phyloP scores from a whole-genome alignment of 2,797 vertebrate genomes.

The Bradypodion pumilum region DNA sequence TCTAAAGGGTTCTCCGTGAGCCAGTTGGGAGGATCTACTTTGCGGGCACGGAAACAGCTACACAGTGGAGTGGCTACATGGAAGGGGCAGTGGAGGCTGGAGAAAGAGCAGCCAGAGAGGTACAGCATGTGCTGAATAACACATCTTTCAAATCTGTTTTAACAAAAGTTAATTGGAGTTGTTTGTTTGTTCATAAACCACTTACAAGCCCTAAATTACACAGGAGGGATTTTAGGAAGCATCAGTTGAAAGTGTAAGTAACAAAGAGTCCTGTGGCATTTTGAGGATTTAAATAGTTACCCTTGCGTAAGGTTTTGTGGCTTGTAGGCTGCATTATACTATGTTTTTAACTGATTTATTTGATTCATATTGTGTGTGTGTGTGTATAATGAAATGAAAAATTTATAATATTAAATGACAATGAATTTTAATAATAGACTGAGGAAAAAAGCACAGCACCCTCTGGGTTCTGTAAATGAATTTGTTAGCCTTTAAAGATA shows the following conservation, averaged over 20 bases:
- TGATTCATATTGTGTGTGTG: too few relatives aligned
- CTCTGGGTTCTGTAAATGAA: background rate
- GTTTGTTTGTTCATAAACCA: background rate
- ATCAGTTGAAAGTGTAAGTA: background rate
- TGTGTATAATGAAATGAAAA: too few relatives aligned
- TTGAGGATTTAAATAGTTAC: too few relatives aligned
- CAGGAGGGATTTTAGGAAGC: background rate
- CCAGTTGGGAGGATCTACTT: conserved; percentile 88
- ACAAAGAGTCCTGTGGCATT: background rate
- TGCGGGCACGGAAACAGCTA: conserved; percentile 95
- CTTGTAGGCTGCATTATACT: background rate
- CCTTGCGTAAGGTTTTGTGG: background rate
- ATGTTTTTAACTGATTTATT: background rate
- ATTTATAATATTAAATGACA: too few relatives aligned
- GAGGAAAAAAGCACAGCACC: too few relatives aligned
- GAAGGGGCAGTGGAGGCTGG: conserved; percentile 95
- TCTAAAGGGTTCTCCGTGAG: conserved; percentile 87
- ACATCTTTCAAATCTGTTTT: background rate
- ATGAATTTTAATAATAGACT: too few relatives aligned
- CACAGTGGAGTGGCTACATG: conserved; percentile 98
- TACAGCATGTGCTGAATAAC: conserved; percentile 51
- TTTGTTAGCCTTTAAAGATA: background rate
- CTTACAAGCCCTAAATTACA: background rate
- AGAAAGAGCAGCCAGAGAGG: conserved; percentile 95
- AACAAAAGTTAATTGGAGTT: background rate